A percentile compares a stretch with the other conserved stretches of the same genome.
Conservation (phyloP, 2,888 invertebrate species). For the Rotaria magnacalcarata region DNA sequence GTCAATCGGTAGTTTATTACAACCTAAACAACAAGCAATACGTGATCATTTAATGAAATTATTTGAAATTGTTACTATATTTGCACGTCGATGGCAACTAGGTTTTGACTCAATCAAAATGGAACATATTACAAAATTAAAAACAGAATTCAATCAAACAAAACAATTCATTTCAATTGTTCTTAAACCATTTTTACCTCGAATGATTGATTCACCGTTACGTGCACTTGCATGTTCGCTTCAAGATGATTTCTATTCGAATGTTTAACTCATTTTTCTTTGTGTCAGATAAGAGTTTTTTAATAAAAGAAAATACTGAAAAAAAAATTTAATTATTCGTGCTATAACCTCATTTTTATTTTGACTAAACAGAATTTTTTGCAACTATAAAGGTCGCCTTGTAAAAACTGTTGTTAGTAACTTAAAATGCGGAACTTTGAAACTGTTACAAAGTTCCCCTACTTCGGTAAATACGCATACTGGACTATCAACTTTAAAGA, state of each 20-base stretch:
- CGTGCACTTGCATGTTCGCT: constrained; percentile 3
- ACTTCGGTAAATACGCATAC: too few relatives aligned
- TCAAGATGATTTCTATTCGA: constrained; percentile 15
- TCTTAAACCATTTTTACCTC: constrained; percentile 28
- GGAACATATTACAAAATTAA: background rate
- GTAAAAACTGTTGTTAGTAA: too few relatives aligned
- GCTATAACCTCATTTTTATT: too few relatives aligned
- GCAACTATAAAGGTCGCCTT: too few relatives aligned
- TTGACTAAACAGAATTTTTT: too few relatives aligned
- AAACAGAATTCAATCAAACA: constrained; percentile 23
- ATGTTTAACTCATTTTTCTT: background rate
- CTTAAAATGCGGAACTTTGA: too few relatives aligned
- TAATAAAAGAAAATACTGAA: too few relatives aligned
- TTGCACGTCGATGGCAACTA: constrained; percentile 22
- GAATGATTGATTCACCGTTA: constrained; percentile 26
- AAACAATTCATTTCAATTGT: constrained; percentile 28
- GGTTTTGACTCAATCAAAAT: constrained; percentile 25
- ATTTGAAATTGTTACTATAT: constrained; percentile 33
- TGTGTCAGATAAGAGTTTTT: background rate
- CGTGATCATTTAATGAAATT: constrained; percentile 33
- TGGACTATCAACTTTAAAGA: too few relatives aligned
- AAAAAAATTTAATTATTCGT: too few relatives aligned
- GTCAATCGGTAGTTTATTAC: background rate
- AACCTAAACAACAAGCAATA: constrained; percentile 29
- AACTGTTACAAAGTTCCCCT: too few relatives aligned